Conservation (phyloP, 23 tunicate species). For the Trididemnum miniatum region DNA sequence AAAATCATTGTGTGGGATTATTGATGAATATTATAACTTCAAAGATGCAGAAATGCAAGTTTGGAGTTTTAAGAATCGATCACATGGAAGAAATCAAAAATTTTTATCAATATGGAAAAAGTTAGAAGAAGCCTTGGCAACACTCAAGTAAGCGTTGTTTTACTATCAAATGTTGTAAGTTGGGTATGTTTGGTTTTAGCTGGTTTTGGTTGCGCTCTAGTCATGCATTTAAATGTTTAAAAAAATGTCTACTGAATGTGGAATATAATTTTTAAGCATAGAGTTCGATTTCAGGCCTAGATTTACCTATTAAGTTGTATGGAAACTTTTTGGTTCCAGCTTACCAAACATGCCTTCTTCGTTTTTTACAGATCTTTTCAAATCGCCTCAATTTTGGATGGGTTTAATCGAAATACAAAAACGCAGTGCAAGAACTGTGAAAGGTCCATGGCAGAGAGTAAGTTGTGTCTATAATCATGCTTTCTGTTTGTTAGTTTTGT, state of each 20-base stretch:
- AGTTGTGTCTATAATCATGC: neutral
- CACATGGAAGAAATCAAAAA: conserved; percentile 26
- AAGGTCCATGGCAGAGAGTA: neutral
- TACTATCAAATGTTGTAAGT: too few species aligned
- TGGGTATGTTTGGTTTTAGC: too few species aligned
- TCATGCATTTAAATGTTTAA: too few species aligned
- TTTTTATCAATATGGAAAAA: conserved; percentile 26
- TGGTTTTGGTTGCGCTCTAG: too few species aligned
- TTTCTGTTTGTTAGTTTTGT: neutral
- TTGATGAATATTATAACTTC: conserved; percentile 34
- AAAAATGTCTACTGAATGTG: too few species aligned
- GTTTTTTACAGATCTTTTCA: conserved; percentile 22
- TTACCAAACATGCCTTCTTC: too few species aligned
- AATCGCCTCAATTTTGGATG: conserved; percentile 31
- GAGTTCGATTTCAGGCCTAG: too few species aligned
- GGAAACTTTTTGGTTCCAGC: too few species aligned
- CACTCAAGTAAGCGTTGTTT: conserved; percentile 32
- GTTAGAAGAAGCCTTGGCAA: conserved; percentile 20
- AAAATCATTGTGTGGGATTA: conserved; percentile 28
- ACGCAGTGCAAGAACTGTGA: conserved; percentile 8
- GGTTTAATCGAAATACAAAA: neutral
- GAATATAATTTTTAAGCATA: too few species aligned
- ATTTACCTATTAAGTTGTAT: too few species aligned
- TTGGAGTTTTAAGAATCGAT: conserved; percentile 5
- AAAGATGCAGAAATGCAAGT: conserved; percentile 45